These are phyloP conservation scores for Melanostoma mellinum DNA, from an alignment of 2,888 invertebrate genomes.

Conservation along the genomic window DNA sequence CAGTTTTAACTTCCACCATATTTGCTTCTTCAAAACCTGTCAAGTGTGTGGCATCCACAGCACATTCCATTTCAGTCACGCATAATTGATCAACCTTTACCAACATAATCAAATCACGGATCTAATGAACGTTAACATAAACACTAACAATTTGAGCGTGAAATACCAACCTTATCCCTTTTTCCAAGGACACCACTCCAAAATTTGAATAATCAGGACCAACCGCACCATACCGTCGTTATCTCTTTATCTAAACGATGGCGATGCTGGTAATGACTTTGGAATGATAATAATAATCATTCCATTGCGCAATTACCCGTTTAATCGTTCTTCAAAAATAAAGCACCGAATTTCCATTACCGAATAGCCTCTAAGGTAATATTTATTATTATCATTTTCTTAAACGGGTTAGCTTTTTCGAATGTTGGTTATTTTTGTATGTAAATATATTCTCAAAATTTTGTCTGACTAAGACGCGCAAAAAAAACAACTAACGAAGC, in stretches of 20 bases:
- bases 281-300: conserved; percentile 19
- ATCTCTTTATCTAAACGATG: conserved; percentile 24
- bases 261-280: conserved; percentile 6
- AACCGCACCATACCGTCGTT: conserved; percentile 2
- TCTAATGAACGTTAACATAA: not conserved
- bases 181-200: not conserved
- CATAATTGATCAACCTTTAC: no score
- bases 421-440: conserved; percentile 11
- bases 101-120: not conserved
- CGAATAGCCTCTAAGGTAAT: no score
- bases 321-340: conserved; percentile 27
- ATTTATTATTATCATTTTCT: no score
- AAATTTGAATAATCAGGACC: conserved; percentile 13
- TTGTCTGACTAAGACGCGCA: not conserved
- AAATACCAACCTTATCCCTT: conserved; percentile 12
- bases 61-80: no score
- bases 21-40: no score
- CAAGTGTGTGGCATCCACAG: no score
- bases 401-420: not conserved
- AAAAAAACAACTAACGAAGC: no score
- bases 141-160: conserved; percentile 9
- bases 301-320: conserved; percentile 22
- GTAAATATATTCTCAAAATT: conserved; percentile 17
- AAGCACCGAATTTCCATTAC: not conserved
- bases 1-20: no score